Evolutionary conservation across 2,888 invertebrate genomes (phyloP).

Genomic region (Torymus aiolomorphi): DNA sequence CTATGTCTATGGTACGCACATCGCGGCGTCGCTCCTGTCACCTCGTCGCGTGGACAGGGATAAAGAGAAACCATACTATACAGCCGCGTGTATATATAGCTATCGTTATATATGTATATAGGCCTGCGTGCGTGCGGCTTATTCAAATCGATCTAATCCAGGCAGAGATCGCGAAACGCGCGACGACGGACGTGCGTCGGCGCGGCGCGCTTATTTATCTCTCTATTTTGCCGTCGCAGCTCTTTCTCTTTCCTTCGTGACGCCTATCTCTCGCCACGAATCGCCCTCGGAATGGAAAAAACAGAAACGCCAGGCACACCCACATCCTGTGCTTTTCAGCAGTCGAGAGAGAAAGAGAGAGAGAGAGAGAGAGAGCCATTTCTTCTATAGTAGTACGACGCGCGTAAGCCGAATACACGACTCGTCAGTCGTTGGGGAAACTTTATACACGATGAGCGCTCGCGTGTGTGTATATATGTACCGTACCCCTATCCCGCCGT

Average conservation of each 20-base stretch:
- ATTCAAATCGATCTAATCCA: conserved; percentile 47
- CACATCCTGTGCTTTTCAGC: too few relatives aligned
- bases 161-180: background rate
- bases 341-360: too few relatives aligned
- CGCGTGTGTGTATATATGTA: too few relatives aligned
- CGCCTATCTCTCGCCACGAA: conserved; percentile 2
- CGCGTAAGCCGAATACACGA: too few relatives aligned
- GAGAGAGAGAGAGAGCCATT: too few relatives aligned
- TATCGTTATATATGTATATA: background rate
- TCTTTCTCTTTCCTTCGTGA: conserved; percentile 31
- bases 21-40: conserved; percentile 19
- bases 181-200: background rate
- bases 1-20: background rate
- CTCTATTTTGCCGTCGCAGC: too few relatives aligned
- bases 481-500: too few relatives aligned
- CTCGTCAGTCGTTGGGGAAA: too few relatives aligned
- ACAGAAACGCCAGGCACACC: too few relatives aligned
- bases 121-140: background rate
- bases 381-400: too few relatives aligned
- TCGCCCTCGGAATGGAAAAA: background rate
- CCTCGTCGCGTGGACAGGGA: conserved; percentile 7
- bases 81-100: background rate
- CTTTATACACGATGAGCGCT: too few relatives aligned
- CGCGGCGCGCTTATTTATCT: too few relatives aligned
- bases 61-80: conserved; percentile 51